Evolutionary conservation across 1,140 invertebrate species (phyloP).

Genomic region (Drosophila ficusphila): DNA sequence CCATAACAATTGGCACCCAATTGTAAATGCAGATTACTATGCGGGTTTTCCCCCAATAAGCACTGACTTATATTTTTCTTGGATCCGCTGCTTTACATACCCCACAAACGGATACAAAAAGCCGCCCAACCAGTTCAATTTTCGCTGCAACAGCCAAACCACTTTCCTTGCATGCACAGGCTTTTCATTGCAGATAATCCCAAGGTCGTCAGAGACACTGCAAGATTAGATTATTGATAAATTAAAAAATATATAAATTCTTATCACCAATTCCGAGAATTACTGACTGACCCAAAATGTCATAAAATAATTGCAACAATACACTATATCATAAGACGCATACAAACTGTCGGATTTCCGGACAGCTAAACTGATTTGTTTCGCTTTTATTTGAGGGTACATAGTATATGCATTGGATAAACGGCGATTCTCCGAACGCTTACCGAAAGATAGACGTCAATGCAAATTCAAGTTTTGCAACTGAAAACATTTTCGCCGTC

Average conservation of each 20-base stretch:
- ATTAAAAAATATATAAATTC: background rate
- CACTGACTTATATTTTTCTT: slow-evolving; percentile 29
- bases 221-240: background rate
- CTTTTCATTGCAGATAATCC: slow-evolving; percentile 3
- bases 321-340: background rate
- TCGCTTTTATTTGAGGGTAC: background rate
- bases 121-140: slow-evolving; percentile 28
- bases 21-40: slow-evolving; percentile 9
- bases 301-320: background rate
- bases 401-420: slow-evolving; percentile 4
- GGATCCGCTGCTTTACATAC: slow-evolving; percentile 18
- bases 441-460: slow-evolving; percentile 38
- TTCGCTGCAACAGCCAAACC: slow-evolving; percentile 10
- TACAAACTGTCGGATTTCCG: background rate
- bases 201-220: background rate
- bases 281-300: background rate
- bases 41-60: slow-evolving; percentile 19
- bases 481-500: slow-evolving; percentile 38
- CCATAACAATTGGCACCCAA: slow-evolving; percentile 27
- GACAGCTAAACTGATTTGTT: background rate
- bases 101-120: slow-evolving; percentile 24
- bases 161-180: slow-evolving; percentile 20
- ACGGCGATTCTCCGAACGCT: slow-evolving; percentile 23
- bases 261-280: slow-evolving; percentile 2
- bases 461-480: slow-evolving; percentile 54